Percentiles rank a stretch among this genome's conserved stretches.
Conservation (phyloP, 2,888 invertebrate genomes). For the Augochlorella aurata region DNA sequence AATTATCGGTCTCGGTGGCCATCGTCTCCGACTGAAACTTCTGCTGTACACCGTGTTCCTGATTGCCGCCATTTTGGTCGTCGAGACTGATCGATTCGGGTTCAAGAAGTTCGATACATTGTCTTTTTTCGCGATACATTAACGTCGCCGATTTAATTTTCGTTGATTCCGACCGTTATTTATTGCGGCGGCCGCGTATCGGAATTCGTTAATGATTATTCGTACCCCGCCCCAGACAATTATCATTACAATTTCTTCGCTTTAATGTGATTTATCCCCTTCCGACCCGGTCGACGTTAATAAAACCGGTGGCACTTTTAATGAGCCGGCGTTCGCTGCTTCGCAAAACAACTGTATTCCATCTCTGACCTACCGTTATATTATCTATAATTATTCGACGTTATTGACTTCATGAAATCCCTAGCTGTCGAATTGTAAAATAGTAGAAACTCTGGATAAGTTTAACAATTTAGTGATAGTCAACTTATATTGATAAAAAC, state of each 20-base stretch:
- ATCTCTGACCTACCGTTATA: not conserved
- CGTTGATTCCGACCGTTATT: conserved; percentile 40
- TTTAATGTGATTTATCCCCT: conserved; percentile 40
- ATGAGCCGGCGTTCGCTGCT: conserved; percentile 6
- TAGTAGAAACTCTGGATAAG: not conserved
- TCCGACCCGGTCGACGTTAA: conserved; percentile 27
- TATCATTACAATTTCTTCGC: conserved; percentile 50
- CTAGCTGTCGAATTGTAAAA: not conserved
- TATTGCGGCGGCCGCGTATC: conserved; percentile 12
- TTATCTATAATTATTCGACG: not conserved
- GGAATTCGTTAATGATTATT: conserved; percentile 48
- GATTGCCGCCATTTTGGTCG: conserved; percentile 4
- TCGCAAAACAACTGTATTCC: conserved; percentile 8
- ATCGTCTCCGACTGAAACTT: not conserved
- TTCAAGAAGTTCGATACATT: conserved; percentile 3
- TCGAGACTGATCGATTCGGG: not conserved
- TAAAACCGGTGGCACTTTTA: conserved; percentile 32
- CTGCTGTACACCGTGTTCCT: not conserved
- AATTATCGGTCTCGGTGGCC: conserved; percentile 19
- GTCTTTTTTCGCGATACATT: conserved; percentile 7
- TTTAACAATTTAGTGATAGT: too few relatives aligned
- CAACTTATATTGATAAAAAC: too few relatives aligned
- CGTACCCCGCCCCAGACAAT: conserved; percentile 41
- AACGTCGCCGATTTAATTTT: conserved; percentile 36
- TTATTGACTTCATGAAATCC: not conserved